Conservation (phyloP, 2,888 invertebrate genomes). For the Acronicta alni region DNA sequence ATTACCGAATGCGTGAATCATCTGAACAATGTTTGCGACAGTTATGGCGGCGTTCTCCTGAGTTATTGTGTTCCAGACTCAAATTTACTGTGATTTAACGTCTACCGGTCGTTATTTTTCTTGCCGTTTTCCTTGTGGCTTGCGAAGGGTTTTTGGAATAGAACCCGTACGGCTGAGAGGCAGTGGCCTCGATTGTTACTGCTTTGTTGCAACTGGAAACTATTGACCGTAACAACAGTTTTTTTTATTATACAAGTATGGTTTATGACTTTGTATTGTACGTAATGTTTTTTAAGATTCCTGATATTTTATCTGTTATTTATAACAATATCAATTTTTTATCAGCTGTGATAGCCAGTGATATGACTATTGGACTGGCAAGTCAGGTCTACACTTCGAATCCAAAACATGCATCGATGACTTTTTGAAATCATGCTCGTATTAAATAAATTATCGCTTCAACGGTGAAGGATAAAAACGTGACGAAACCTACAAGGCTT, state of each 20-base stretch:
- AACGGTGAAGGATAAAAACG: too few species aligned
- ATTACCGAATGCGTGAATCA: constrained; percentile 83
- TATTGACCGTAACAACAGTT: constrained; percentile 4
- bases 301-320: background rate
- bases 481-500: too few species aligned
- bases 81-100: constrained; percentile 85
- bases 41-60: constrained; percentile 82
- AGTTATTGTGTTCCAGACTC: constrained; percentile 84
- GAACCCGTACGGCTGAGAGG: constrained; percentile 40
- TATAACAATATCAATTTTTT: background rate
- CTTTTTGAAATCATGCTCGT: too few species aligned
- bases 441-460: too few species aligned
- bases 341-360: too few species aligned
- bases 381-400: too few species aligned
- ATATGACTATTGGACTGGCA: too few species aligned
- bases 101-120: constrained; percentile 75
- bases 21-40: constrained; percentile 84
- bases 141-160: constrained; percentile 45
- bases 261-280: background rate
- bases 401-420: too few species aligned
- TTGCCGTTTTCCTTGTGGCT: constrained; percentile 66
- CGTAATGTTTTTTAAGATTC: too few species aligned
- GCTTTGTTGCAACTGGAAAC: constrained; percentile 21
- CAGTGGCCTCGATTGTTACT: constrained; percentile 33
- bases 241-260: background rate